A percentile compares a stretch with the other conserved stretches of the same genome.
These are phyloP conservation scores for Tenebrio molitor DNA, from an alignment of 1,140 invertebrate species.

Conservation along the genomic window DNA sequence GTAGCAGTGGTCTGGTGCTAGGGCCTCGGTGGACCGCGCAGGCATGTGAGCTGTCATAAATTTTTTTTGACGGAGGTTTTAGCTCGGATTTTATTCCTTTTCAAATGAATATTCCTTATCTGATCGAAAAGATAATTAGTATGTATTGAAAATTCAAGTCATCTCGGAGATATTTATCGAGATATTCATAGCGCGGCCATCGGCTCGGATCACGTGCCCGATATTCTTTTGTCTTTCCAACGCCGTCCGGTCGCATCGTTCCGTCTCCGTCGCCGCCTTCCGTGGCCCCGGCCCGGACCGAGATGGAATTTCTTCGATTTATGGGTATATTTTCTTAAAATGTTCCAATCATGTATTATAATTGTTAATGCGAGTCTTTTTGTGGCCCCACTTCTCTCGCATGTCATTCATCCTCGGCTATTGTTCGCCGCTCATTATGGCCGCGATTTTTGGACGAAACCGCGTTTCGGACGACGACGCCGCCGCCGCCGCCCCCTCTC, in stretches of 20 bases:
- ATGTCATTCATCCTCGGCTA: slow-evolving; percentile 49
- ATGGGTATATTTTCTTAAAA: slow-evolving; percentile 60
- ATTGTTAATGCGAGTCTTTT: slow-evolving; percentile 58
- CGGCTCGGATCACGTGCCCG: slow-evolving; percentile 48
- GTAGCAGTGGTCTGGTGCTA: too few species aligned
- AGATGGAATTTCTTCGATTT: slow-evolving; percentile 53
- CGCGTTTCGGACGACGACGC: slow-evolving; percentile 8
- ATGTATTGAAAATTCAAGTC: slow-evolving; percentile 63
- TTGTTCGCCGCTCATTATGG: background rate
- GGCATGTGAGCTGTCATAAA: slow-evolving; percentile 46
- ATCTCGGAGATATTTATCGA: slow-evolving; percentile 61
- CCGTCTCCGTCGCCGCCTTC: slow-evolving; percentile 17
- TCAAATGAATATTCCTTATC: slow-evolving; percentile 61
- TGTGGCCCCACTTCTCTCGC: slow-evolving; percentile 29
- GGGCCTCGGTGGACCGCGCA: too few species aligned
- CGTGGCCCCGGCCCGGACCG: slow-evolving; percentile 30
- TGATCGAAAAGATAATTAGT: slow-evolving; percentile 63
- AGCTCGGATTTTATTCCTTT: slow-evolving; percentile 57
- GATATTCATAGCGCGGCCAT: slow-evolving; percentile 51
- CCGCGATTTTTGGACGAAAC: background rate
- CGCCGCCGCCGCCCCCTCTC: slow-evolving; percentile 18
- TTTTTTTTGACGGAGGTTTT: slow-evolving; percentile 55
- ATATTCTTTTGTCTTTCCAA: slow-evolving; percentile 48
- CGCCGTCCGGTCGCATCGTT: slow-evolving; percentile 9
- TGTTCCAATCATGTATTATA: slow-evolving; percentile 62